A percentile compares a stretch with the other conserved stretches of the same genome.
These are phyloP conservation scores for Ophonus ardosiacus DNA, from an alignment of 2,888 invertebrate species.

Conservation along the genomic window DNA sequence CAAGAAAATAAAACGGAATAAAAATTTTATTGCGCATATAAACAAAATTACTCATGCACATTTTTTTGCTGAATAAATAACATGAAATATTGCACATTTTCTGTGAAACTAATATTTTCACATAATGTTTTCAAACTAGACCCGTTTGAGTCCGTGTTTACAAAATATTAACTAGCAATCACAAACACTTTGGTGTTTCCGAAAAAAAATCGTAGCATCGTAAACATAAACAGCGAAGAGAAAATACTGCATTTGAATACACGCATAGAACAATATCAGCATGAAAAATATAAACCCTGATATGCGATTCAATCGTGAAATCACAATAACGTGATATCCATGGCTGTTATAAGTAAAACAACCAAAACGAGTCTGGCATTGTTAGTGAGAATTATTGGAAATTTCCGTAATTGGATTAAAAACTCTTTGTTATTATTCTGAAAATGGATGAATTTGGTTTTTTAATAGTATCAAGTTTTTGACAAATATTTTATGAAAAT, in stretches of 20 bases:
- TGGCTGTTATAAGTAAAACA: conserved; percentile 32
- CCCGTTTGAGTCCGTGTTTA: conserved; percentile 36
- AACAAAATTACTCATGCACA: conserved; percentile 39
- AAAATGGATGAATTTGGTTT: not conserved
- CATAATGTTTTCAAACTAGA: conserved; percentile 43
- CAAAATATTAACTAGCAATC: conserved; percentile 49
- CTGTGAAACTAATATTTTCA: conserved; percentile 36
- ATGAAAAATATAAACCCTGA: conserved; percentile 46
- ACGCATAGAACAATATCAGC: conserved; percentile 40
- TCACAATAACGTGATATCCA: conserved; percentile 29
- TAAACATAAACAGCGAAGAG: conserved; percentile 39
- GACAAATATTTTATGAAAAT: too few relatives aligned
- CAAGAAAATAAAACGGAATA: conserved; percentile 43
- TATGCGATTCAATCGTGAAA: conserved; percentile 42
- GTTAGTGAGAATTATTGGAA: not conserved
- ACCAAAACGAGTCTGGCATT: not conserved
- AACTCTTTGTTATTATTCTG: not conserved
- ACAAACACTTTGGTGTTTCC: conserved; percentile 28
- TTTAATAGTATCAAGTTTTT: not conserved
- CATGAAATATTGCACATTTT: conserved; percentile 35
- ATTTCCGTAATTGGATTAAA: not conserved
- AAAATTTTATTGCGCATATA: conserved; percentile 22
- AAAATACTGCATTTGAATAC: conserved; percentile 44
- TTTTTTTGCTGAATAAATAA: conserved; percentile 11
- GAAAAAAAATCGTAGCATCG: conserved; percentile 45